phyloP scores from a whole-genome alignment of 2,888 invertebrate genomes.

The Zygaena filipendulae region DNA sequence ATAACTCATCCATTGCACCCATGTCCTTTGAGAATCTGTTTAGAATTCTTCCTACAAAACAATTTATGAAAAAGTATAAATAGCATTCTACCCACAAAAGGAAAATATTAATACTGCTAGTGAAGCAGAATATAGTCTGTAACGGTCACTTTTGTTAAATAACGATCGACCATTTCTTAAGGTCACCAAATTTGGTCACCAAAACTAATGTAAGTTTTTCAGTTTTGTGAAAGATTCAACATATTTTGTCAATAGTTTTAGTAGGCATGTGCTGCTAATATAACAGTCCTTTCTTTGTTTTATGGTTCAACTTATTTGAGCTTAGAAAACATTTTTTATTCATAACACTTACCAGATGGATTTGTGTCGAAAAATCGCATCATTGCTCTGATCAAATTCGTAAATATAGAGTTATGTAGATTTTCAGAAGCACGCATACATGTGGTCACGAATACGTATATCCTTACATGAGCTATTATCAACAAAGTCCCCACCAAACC shows the following conservation, averaged over 20 bases:
- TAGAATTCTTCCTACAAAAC: slow-evolving; percentile 68
- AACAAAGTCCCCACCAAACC: slow-evolving; percentile 43
- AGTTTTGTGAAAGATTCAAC: no score
- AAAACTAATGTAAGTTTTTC: no score
- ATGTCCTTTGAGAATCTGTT: slow-evolving; percentile 88
- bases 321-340: no score
- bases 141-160: no score
- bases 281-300: no score
- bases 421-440: slow-evolving; percentile 74
- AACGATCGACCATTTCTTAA: no score
- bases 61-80: no score
- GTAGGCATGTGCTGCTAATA: no score
- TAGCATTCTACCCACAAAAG: neutral
- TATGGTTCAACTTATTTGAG: no score
- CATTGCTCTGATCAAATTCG: slow-evolving; percentile 72
- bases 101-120: neutral
- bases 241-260: no score
- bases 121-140: no score
- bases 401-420: slow-evolving; percentile 81
- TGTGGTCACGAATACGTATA: slow-evolving; percentile 68
- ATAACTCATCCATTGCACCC: slow-evolving; percentile 79
- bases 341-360: slow-evolving; percentile 78
- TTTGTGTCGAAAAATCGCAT: slow-evolving; percentile 84
- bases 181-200: no score
- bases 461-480: slow-evolving; percentile 57